These are phyloP conservation scores for Taeniopygia guttata DNA, from an alignment of 2,797 vertebrate genomes.

Conservation along the genomic window DNA sequence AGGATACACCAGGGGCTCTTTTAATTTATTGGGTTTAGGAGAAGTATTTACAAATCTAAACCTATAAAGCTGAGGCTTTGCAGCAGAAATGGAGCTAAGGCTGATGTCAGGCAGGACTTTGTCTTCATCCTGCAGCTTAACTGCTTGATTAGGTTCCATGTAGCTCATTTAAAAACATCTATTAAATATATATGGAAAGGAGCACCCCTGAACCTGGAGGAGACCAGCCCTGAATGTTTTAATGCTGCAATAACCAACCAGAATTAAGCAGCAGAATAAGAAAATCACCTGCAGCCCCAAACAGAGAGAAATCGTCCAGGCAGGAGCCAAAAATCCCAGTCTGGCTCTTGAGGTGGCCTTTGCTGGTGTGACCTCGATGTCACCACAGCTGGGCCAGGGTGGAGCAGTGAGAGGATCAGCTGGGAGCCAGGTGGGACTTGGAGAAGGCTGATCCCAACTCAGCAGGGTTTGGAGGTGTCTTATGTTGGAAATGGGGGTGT, in stretches of 20 bases:
- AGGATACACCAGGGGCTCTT: slow-evolving; percentile 8
- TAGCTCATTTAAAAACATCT: not conserved
- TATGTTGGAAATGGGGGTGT: not conserved
- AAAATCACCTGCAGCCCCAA: not conserved
- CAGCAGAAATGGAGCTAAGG: not conserved
- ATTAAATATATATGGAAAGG: not conserved
- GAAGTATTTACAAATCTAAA: slow-evolving; percentile 44
- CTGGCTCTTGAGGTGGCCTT: not conserved
- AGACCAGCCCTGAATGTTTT: not conserved
- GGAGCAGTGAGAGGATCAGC: not conserved
- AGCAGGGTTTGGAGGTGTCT: not conserved
- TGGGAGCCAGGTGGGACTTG: fast-evolving
- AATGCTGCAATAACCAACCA: not conserved
- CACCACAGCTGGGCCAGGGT: not conserved
- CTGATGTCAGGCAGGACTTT: not conserved
- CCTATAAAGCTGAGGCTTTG: not conserved
- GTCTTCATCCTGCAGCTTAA: slow-evolving; percentile 18
- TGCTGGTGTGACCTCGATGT: not conserved
- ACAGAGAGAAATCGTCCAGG: not conserved
- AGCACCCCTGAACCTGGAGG: fast-evolving
- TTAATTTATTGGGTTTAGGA: slow-evolving; percentile 35
- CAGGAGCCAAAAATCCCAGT: not conserved
- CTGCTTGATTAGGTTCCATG: not conserved
- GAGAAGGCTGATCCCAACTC: not conserved
- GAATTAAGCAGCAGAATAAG: not conserved